Percentiles rank a stretch among this genome's conserved stretches.
Conservation (phyloP, 1,140 invertebrate genomes). For the Atta colombica region DNA sequence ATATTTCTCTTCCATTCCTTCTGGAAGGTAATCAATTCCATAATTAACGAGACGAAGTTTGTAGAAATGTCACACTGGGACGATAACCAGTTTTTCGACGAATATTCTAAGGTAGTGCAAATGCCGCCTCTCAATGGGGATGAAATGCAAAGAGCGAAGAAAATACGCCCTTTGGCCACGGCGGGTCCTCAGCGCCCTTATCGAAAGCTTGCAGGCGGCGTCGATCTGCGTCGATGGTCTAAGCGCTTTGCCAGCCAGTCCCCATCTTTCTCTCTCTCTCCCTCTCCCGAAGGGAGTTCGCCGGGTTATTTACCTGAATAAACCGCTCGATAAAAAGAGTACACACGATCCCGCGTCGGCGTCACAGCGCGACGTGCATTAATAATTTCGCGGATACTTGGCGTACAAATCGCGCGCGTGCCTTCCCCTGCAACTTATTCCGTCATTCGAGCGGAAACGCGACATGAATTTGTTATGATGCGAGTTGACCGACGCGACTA, state of each 20-base stretch:
- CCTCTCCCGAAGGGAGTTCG: not conserved
- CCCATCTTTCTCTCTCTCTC: not conserved
- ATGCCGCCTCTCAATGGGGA: conserved; percentile 29
- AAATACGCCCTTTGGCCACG: conserved; percentile 48
- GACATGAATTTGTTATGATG: conserved; percentile 61
- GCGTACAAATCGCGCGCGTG: conserved; percentile 55
- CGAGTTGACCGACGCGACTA: conserved; percentile 52
- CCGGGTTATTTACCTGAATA: conserved; percentile 70
- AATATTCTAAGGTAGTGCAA: conserved; percentile 23
- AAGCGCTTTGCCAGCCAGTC: not conserved
- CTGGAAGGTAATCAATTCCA: not conserved
- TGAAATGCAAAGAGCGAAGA: conserved; percentile 48
- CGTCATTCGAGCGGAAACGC: conserved; percentile 59
- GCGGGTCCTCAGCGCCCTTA: conserved; percentile 23
- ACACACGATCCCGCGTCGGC: conserved; percentile 12
- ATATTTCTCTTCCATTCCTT: not conserved
- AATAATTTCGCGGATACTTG: conserved; percentile 68
- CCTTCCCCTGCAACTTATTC: conserved; percentile 57
- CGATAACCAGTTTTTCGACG: not conserved
- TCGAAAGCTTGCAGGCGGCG: conserved; percentile 51
- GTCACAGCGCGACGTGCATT: conserved; percentile 46
- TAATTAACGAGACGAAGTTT: conserved; percentile 1
- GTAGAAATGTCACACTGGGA: not conserved
- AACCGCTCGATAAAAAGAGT: conserved; percentile 65
- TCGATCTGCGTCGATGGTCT: conserved; percentile 54